Evolutionary conservation across 2,797 vertebrate species (phyloP), one percentile per base, ranked within the genome.

Genomic region (Characodon lateralis): DNA sequence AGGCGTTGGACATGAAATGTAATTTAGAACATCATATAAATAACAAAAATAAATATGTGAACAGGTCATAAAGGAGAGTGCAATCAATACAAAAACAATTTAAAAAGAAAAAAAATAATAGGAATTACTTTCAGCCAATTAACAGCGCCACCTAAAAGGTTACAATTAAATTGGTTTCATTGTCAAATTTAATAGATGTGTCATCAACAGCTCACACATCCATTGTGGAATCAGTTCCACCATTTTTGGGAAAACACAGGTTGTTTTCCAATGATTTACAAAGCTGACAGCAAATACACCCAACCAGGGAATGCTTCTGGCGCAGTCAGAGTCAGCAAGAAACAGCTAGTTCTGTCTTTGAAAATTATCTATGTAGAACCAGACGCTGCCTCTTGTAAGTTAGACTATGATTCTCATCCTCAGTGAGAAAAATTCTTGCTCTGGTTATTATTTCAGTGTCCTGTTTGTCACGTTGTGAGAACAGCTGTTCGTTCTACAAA

Each of bases 251-350:
- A 46, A 43, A n/a, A 16, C 5, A 10, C 39, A 46, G 39, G 24
- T 69, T 69, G 20, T 24, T 69, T n/a, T 31, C 39, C 24, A 43
- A 12, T 24, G 66, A 69, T 69, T 69, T 69, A 69, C 22, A 69
- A 46, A 69, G 22, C 22, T 46, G 66, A 69, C 41, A n/a, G 39
- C 39, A n/a, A 24, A 43, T n/a, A 68, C 43, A 68, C 65, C 1
- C 10, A 14, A 22, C 35, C 65, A 68, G 22, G 24, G 22, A n/a
- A 10, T 26, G 24, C n/a, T 69, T 46, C 41, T 69, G 41, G 24
- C 12, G 5, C 9, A 9, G 39, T 41, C 18, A 22, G 16, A 69
- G 10, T 69, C 41, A 46, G 35, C 22, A 1, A 41, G 35, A 41
- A 66, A 66, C 1, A 9, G 8, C 35, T 41, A 5, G 35, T 41